Conservation (phyloP, 2,113 vertebrate genomes). For the Channa maculata region DNA sequence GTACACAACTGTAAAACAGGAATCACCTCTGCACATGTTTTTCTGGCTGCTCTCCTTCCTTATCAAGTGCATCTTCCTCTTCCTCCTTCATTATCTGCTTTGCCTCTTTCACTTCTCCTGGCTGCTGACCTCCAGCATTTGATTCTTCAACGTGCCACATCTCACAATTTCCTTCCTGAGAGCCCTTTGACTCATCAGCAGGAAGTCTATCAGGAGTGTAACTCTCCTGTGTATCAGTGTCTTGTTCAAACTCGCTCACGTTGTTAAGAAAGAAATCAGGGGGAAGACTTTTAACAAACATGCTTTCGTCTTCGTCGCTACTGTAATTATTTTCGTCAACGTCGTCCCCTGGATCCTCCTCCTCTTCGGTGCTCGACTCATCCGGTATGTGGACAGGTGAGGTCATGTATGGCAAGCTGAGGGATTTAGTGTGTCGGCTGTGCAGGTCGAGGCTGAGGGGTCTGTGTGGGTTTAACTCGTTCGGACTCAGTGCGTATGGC, state of each 20-base stretch:
- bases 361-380: conserved; percentile 64
- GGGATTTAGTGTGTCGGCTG: conserved; percentile 75
- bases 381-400: conserved; percentile 32
- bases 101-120: conserved; percentile 9
- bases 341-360: conserved; percentile 49
- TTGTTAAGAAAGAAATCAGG: conserved; percentile 45
- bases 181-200: neutral
- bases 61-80: conserved; percentile 25
- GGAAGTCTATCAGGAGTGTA: neutral
- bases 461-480: conserved; percentile 36
- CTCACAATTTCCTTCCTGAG: neutral
- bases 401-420: conserved; percentile 80
- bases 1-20: neutral
- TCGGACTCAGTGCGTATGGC: neutral
- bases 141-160: neutral
- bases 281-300: conserved; percentile 80
- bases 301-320: conserved; percentile 71
- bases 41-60: conserved; percentile 28
- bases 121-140: neutral
- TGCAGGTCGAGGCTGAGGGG: conserved; percentile 32
- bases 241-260: neutral
- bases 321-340: conserved; percentile 37
- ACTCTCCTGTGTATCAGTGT: neutral
- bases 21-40: conserved; percentile 46
- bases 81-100: conserved; percentile 24